Conservation (phyloP, 2,113 vertebrate species). For the Nannobrachium achirus region DNA sequence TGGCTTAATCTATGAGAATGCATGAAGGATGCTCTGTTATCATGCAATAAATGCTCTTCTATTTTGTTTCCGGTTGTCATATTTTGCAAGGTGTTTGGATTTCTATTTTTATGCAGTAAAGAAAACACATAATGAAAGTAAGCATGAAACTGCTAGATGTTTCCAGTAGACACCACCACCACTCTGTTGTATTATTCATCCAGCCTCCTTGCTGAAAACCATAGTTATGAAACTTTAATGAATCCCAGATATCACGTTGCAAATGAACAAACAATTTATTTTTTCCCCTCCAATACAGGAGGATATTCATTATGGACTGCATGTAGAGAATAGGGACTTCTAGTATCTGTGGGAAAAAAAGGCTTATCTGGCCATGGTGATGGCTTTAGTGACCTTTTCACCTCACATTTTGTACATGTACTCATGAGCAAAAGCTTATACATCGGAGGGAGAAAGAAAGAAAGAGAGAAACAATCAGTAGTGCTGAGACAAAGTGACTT, state of each 20-base stretch:
- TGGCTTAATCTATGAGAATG: slow-evolving; percentile 43
- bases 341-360: not conserved
- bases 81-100: not conserved
- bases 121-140: slow-evolving; percentile 6
- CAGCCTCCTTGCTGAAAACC: slow-evolving; percentile 42
- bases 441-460: not conserved
- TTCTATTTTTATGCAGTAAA: slow-evolving; percentile 8
- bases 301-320: slow-evolving; percentile 23
- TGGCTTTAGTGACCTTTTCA: not conserved
- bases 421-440: not conserved
- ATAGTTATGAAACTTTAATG: slow-evolving; percentile 61
- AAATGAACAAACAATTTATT: slow-evolving; percentile 43
- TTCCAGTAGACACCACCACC: not conserved
- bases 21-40: not conserved
- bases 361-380: not conserved
- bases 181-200: slow-evolving; percentile 46
- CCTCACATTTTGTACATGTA: not conserved
- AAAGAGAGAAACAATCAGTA: not conserved
- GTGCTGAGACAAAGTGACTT: not conserved
- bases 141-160: not conserved
- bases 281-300: slow-evolving; percentile 28
- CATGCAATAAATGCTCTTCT: not conserved
- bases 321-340: slow-evolving; percentile 2
- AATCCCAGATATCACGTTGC: slow-evolving; percentile 46
- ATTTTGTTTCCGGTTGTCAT: slow-evolving; percentile 1